Evolutionary conservation across 2,113 vertebrate species (phyloP).

Genomic region (Camelus dromedarius): DNA sequence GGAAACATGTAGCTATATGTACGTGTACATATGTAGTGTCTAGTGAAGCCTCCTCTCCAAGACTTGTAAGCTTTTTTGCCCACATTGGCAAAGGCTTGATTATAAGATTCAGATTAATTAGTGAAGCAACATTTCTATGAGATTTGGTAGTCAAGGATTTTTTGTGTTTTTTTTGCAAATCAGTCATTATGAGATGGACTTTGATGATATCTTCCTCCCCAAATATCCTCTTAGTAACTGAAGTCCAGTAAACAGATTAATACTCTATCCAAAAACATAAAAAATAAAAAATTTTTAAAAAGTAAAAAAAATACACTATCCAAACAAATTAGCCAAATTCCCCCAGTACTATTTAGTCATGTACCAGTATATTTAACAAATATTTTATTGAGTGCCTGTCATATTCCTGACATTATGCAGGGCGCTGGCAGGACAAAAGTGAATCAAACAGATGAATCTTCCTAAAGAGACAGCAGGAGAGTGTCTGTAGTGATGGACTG

Average conservation of each 20-base stretch:
- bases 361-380: constrained; percentile 19
- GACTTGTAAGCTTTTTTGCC: background rate
- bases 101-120: background rate
- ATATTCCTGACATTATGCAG: background rate
- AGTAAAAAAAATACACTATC: background rate
- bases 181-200: background rate
- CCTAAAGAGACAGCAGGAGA: background rate
- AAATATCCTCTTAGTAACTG: constrained; percentile 16
- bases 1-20: background rate
- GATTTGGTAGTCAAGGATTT: background rate
- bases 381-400: background rate
- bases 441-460: background rate
- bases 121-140: background rate
- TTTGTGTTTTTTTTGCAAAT: constrained; percentile 23
- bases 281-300: too few species aligned
- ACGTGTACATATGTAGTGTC: background rate
- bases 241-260: constrained; percentile 48
- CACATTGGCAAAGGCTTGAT: background rate
- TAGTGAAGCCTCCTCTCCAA: background rate
- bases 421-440: background rate
- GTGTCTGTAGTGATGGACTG: background rate
- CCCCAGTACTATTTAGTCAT: background rate
- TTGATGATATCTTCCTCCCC: constrained; percentile 22
- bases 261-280: background rate
- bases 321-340: constrained; percentile 29